These are phyloP conservation scores for Fragum whitleyi DNA, from an alignment of 2,888 invertebrate genomes.

Conservation along the genomic window DNA sequence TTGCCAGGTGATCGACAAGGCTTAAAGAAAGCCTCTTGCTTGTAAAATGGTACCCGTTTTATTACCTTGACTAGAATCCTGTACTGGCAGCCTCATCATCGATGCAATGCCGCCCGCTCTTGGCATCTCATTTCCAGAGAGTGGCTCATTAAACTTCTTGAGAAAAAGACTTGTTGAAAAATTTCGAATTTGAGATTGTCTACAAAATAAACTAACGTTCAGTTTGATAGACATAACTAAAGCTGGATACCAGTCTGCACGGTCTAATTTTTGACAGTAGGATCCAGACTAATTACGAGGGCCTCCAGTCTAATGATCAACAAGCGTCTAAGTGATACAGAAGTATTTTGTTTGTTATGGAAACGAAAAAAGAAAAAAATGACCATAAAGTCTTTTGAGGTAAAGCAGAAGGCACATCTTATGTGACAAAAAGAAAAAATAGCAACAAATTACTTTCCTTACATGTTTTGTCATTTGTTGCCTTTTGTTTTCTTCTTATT, in stretches of 20 bases:
- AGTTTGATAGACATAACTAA: not conserved
- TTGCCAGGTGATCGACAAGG: too few relatives aligned
- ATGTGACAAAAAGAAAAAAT: too few relatives aligned
- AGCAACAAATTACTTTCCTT: too few relatives aligned
- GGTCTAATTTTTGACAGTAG: not conserved
- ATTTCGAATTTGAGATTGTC: not conserved
- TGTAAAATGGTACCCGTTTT: not conserved
- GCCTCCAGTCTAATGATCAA: not conserved
- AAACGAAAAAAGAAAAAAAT: not conserved
- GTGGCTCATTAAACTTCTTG: conserved; percentile 66
- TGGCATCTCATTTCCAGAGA: conserved; percentile 74
- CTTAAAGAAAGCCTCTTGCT: too few relatives aligned
- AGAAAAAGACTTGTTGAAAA: not conserved
- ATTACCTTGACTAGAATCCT: conserved; percentile 69
- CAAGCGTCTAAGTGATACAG: not conserved
- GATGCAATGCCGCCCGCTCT: conserved; percentile 77
- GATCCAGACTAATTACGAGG: not conserved
- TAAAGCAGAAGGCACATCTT: too few relatives aligned
- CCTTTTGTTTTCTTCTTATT: too few relatives aligned
- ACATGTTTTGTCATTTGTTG: too few relatives aligned
- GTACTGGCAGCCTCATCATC: conserved; percentile 77
- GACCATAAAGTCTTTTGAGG: too few relatives aligned
- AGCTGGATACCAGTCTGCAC: not conserved
- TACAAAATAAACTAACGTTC: too few relatives aligned
- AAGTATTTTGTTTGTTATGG: not conserved